These are phyloP conservation scores for Sycophaga agraensis DNA, from an alignment of 1,140 invertebrate genomes.

Conservation along the genomic window DNA sequence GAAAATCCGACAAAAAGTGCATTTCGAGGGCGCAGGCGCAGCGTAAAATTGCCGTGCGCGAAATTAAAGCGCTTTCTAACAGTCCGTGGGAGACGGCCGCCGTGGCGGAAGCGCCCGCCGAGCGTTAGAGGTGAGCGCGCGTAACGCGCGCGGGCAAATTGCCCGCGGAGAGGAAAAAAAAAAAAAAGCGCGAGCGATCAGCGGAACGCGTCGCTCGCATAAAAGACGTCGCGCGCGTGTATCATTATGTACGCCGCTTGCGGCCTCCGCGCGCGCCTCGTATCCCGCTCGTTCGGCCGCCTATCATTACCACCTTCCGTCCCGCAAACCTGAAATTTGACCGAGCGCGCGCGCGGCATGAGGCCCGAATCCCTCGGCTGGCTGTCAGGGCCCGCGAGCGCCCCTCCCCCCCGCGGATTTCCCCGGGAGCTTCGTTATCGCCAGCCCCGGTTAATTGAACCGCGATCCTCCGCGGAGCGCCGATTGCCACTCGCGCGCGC, in stretches of 20 bases:
- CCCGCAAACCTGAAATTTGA: conserved; percentile 17
- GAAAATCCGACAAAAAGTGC: too few relatives aligned
- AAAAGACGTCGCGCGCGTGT: conserved; percentile 12
- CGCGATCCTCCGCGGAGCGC: too few relatives aligned
- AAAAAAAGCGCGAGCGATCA: conserved; percentile 19
- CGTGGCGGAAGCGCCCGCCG: background rate
- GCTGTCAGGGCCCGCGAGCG: background rate
- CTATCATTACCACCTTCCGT: conserved; percentile 30
- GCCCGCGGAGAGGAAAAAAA: background rate
- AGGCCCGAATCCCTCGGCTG: conserved; percentile 4
- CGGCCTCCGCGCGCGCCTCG: too few relatives aligned
- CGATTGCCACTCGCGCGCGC: too few relatives aligned
- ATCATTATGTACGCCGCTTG: conserved; percentile 3
- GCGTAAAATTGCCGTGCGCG: too few relatives aligned
- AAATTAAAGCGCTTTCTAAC: too few relatives aligned
- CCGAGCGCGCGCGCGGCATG: conserved; percentile 6
- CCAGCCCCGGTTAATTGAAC: too few relatives aligned
- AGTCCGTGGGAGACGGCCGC: background rate
- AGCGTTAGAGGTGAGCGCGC: background rate
- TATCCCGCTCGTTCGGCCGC: background rate
- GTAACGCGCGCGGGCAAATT: background rate
- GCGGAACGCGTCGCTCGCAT: conserved; percentile 14
- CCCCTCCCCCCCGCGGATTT: background rate
- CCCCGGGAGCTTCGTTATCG: too few relatives aligned
- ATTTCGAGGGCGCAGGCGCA: too few relatives aligned